phyloP scores from a whole-genome alignment of 2,113 vertebrate species.

The Toxotes chatareus region DNA sequence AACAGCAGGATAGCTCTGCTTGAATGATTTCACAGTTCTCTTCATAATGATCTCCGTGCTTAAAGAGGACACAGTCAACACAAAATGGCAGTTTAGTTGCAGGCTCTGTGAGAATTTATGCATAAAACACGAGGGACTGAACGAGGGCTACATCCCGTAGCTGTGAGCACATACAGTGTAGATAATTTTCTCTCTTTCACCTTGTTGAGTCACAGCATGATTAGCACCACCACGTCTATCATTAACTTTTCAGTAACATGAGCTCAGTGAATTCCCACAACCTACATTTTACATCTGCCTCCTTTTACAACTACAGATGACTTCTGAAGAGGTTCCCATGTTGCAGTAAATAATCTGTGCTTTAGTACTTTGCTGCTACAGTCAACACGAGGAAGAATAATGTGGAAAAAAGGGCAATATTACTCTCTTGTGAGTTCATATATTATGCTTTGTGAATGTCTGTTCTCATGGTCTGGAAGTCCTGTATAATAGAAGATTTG shows the following conservation, averaged over 20 bases:
- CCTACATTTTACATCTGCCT: slow-evolving; percentile 15
- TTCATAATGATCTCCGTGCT: no score
- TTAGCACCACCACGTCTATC: background rate
- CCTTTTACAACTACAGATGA: background rate
- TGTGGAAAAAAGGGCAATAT: slow-evolving; percentile 24
- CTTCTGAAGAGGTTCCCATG: slow-evolving; percentile 37
- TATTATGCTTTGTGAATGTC: background rate
- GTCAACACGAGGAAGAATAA: slow-evolving; percentile 20
- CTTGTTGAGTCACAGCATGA: background rate
- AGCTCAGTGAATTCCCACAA: slow-evolving; percentile 35
- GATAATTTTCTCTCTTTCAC: background rate
- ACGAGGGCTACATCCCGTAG: background rate
- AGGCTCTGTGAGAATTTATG: background rate
- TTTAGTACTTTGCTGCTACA: background rate
- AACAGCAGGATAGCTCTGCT: no score
- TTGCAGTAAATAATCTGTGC: slow-evolving; percentile 32
- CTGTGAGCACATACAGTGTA: background rate
- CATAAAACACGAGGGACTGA: background rate
- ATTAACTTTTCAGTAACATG: slow-evolving; percentile 16
- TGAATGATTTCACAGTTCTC: no score
- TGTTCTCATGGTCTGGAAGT: background rate
- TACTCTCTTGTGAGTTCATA: slow-evolving; percentile 25
- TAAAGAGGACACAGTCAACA: background rate
- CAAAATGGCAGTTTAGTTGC: background rate
- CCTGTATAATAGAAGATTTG: background rate